Percentiles rank a stretch among this genome's conserved stretches.
phyloP scores from a whole-genome alignment of 1,140 invertebrate species.

The Polypedilum vanderplanki region DNA sequence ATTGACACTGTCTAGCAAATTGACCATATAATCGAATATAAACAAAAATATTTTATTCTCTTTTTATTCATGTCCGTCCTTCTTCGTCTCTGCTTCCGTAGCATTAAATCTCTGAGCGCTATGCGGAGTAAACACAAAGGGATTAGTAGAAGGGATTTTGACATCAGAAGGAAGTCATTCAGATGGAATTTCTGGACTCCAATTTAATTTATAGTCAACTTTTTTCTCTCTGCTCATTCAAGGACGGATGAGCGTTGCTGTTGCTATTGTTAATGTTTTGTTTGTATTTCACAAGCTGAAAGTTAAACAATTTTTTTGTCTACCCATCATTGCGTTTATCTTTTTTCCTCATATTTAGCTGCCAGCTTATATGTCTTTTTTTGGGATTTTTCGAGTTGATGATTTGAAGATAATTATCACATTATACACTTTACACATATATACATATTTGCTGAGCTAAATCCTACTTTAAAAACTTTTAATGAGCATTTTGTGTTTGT shows the following conservation, averaged over 20 bases:
- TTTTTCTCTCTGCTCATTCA: background rate
- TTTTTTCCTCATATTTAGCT: background rate
- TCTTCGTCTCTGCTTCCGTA: background rate
- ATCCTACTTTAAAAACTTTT: no score
- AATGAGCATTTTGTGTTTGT: no score
- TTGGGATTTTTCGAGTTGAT: background rate
- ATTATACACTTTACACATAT: background rate
- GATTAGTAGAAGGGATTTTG: background rate
- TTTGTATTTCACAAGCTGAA: no score
- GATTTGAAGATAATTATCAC: conserved; percentile 3
- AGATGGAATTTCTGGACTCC: background rate
- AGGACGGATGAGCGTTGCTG: no score
- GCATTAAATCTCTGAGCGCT: background rate
- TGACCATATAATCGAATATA: conserved; percentile 13
- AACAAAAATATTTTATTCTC: background rate
- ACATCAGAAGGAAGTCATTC: background rate
- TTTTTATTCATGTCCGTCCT: background rate
- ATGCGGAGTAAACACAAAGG: background rate
- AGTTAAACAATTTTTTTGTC: no score
- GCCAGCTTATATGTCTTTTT: background rate
- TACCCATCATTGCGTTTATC: no score
- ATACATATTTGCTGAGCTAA: no score
- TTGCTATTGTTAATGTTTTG: no score
- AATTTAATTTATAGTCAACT: background rate
- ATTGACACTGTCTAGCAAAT: conserved; percentile 17